phyloP scores from a whole-genome alignment of 2,113 vertebrate species.

The Tragelaphus strepsiceros region DNA sequence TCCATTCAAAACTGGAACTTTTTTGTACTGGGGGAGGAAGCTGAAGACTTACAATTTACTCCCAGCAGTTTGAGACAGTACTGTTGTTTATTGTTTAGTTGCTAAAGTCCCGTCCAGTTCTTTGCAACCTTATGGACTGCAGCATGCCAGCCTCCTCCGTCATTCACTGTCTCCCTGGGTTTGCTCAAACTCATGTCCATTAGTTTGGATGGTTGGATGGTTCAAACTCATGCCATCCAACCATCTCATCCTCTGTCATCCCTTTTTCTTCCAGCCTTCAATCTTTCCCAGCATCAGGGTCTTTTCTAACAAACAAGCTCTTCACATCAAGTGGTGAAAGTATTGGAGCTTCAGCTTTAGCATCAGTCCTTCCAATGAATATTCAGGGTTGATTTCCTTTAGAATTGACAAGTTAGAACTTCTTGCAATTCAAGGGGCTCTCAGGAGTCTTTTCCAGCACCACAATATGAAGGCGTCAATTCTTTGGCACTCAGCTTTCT shows the following conservation, averaged over 20 bases:
- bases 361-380: background rate
- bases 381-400: too few relatives aligned
- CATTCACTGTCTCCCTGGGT: background rate
- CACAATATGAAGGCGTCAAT: too few relatives aligned
- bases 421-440: too few relatives aligned
- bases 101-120: background rate
- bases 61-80: background rate
- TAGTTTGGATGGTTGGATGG: background rate
- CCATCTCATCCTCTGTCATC: background rate
- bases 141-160: background rate
- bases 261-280: background rate
- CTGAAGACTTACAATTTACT: background rate
- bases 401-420: too few relatives aligned
- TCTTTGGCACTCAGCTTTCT: too few relatives aligned
- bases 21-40: background rate
- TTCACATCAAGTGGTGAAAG: background rate
- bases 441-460: too few relatives aligned
- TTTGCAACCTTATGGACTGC: background rate
- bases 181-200: background rate
- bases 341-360: background rate
- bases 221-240: background rate
- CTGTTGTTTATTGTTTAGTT: background rate
- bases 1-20: constrained; percentile 54
- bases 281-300: background rate
- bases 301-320: background rate